Evolutionary conservation across 2,797 vertebrate species (phyloP), one percentile per base, ranked within the genome.

Genomic region (Acanthurus lineatus): DNA sequence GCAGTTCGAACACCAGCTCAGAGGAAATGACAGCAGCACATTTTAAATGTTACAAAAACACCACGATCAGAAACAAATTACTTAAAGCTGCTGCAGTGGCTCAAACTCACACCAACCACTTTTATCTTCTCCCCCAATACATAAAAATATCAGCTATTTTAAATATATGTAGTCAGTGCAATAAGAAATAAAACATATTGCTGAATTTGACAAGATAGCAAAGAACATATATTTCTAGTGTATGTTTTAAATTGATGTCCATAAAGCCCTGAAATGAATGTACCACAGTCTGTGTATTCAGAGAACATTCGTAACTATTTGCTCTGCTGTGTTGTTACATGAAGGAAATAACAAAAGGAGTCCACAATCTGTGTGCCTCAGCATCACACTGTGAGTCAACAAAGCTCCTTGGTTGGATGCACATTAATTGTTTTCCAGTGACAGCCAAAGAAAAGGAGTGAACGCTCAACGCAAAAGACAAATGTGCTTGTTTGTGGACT

Each of bases 391-490:
- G 79, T 83, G 76, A 90, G 90, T 92, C 81, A 90, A 83, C 77
- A 85, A 47, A 6, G 71, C 45, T 47, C 76, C 9, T 69, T 81
- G 81, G 79, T 92, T 73, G 77, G 67, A 86, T 79, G 66, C 58
- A 62, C 86, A 90, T 93, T 91, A 90, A 89, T 91, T 89, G 81
- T 85, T 82, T 76, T 51, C 47, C 60, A 10, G 63, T 91, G 93
- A 88, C 92, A 91, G 87, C 70, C 42, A 60, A 68, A 91, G 84
- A 89, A 91, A 90, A 81, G 75, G 56, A 64, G 32, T 12, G 45
- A 62, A 65, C 20, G 67, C 65, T 83, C 11, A 1, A 42, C 76
- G 60, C 69, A 70, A 38, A 84, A 88, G 89, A 93, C 84, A 85
- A 93, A 93, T 90, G 85, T 82, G 69, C 45, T 82, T 82, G 85